Evolutionary conservation across 2,113 vertebrate species (phyloP), one percentile per base, ranked within the genome.

Genomic region (Oxygymnocypris stewartii): DNA sequence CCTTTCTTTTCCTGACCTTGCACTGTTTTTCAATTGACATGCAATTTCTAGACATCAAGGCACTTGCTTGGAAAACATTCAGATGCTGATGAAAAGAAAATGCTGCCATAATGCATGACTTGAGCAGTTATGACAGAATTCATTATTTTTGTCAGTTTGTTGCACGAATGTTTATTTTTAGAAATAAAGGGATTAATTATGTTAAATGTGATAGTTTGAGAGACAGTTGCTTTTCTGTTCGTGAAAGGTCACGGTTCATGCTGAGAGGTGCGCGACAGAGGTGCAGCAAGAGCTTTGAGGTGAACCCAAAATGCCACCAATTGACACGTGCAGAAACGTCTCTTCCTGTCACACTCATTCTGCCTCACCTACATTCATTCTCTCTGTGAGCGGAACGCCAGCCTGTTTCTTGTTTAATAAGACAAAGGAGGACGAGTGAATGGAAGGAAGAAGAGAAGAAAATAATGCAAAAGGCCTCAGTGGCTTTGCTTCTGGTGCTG

Each of bases 41-140:
- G 86, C 89, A 86, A 91, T 89, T 89, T 86, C 75, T 71, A 79
- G 51, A 90, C 86, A 83, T 82, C 25, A 79, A 91, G 85, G 85
- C 86, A 51, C 67, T 28, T 63, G 59, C 25, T 89, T 82, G 54
- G 54, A 57, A 88, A 86, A 90, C 25, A 59, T 74, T 84, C 49
- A 57, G 44, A 69, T 84, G 28, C 67, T 74, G 69, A 84, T 73
- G 23, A 54, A 84, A 84, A 84, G 28, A 13, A 84, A 84, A 84
- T 40, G 67, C 67, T 84, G 67, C 49, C 25, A 47, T 71, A 71
- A 82, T 71, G 81, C 65, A 83, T 71, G 59, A 81, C 79, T 81
- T 51, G 81, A 83, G 51, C 42, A 35, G 61, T 31, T 71, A 82
- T 82, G 81, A 83, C 81, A 83, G 81, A 83, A 83, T 10, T 40